Evolutionary conservation across 2,888 invertebrate species (phyloP).

Genomic region (Tanytarsus gracilentus): DNA sequence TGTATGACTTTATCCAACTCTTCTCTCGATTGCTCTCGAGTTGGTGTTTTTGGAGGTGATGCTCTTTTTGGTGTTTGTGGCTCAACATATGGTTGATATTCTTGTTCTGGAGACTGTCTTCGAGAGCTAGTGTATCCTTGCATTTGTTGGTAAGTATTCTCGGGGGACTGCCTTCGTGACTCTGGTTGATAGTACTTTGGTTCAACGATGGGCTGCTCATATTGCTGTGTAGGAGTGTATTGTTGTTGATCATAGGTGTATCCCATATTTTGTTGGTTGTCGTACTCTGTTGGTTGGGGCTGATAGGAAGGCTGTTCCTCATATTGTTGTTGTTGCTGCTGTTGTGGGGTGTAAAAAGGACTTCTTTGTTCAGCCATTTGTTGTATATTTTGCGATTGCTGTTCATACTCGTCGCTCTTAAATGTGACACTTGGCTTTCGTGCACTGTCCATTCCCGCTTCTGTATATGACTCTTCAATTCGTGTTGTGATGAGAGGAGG

Average conservation of each 20-base stretch:
- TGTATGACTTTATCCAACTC: slow-evolving; percentile 2
- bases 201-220: background rate
- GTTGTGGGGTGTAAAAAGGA: slow-evolving; percentile 30
- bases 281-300: slow-evolving; percentile 30
- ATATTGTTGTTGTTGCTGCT: slow-evolving; percentile 21
- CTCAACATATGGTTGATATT: slow-evolving; percentile 16
- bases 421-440: slow-evolving; percentile 32
- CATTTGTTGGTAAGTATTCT: background rate
- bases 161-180: background rate
- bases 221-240: background rate
- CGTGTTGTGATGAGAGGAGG: slow-evolving; percentile 6
- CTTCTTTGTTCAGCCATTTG: slow-evolving; percentile 25
- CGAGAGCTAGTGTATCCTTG: background rate
- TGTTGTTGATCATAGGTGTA: background rate
- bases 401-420: slow-evolving; percentile 30
- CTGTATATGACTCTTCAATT: slow-evolving; percentile 5
- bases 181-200: background rate
- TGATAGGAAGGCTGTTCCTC: background rate
- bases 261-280: slow-evolving; percentile 24
- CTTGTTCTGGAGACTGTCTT: slow-evolving; percentile 7
- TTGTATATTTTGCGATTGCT: slow-evolving; percentile 29
- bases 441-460: background rate
- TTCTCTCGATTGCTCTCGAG: slow-evolving; percentile 11
- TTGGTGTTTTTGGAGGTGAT: slow-evolving; percentile 18
- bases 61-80: slow-evolving; percentile 15